Conservation (phyloP, 2,797 vertebrate genomes). For the Notoglanidium macrostoma region DNA sequence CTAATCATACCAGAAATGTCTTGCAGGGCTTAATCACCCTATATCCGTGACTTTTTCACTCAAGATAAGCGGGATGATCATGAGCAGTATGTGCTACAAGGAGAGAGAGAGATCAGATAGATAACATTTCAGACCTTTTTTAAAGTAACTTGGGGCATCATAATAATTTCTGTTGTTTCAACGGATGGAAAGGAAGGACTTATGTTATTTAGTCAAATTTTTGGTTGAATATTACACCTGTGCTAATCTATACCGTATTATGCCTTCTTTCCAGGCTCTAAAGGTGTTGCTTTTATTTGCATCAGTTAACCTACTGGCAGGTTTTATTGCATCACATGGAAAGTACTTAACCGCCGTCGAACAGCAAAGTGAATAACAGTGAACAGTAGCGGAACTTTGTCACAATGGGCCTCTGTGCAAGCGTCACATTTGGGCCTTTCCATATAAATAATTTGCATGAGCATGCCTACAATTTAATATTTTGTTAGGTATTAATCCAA, state of each 20-base stretch:
- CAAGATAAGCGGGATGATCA: slow-evolving; percentile 10
- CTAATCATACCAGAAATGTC: slow-evolving; percentile 67
- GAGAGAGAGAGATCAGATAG: neutral
- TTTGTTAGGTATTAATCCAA: neutral
- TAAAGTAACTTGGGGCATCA: slow-evolving; percentile 5
- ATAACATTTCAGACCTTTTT: slow-evolving; percentile 21
- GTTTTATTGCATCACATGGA: slow-evolving; percentile 7
- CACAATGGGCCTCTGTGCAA: neutral
- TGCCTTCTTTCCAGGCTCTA: slow-evolving; percentile 7
- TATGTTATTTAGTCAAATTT: too few species aligned
- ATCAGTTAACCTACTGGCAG: slow-evolving; percentile 42
- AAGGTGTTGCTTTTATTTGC: slow-evolving; percentile 45
- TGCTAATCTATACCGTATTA: slow-evolving; percentile 20
- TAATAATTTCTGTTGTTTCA: slow-evolving; percentile 21
- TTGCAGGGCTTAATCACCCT: slow-evolving; percentile 67
- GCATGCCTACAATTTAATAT: neutral
- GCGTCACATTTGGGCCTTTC: neutral
- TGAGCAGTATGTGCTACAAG: neutral
- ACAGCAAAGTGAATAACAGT: neutral
- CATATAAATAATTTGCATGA: neutral
- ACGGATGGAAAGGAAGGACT: slow-evolving; percentile 23
- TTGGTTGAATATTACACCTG: slow-evolving; percentile 38
- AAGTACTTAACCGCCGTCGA: neutral
- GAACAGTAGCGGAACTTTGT: neutral
- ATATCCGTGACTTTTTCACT: slow-evolving; percentile 55